Evolutionary conservation across 2,113 vertebrate genomes (phyloP).

Genomic region (Pithys albifrons): DNA sequence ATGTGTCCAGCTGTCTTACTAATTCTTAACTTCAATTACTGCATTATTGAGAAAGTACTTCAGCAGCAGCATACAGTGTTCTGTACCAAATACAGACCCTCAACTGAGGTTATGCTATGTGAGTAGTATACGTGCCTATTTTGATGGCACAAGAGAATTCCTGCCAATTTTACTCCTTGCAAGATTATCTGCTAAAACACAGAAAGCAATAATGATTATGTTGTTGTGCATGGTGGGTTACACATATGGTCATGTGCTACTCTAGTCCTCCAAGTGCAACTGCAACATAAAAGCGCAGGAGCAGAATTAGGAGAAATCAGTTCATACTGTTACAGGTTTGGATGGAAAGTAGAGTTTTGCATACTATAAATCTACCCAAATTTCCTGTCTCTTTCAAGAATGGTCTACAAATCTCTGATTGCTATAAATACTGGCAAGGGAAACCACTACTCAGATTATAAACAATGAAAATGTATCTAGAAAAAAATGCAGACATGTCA

Average conservation of each 20-base stretch:
- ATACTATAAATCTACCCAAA: neutral
- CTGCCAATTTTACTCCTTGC: neutral
- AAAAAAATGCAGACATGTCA: neutral
- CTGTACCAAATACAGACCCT: neutral
- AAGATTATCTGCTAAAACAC: neutral
- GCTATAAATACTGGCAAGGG: neutral
- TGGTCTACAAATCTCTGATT: neutral
- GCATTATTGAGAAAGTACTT: neutral
- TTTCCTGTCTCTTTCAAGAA: conserved; percentile 11
- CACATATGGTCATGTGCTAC: neutral
- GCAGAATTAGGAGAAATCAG: neutral
- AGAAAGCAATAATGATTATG: neutral
- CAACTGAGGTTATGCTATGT: neutral
- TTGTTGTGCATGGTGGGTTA: neutral
- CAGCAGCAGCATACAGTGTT: neutral
- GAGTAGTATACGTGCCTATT: neutral
- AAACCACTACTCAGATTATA: neutral
- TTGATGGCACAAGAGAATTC: neutral
- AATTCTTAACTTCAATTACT: neutral
- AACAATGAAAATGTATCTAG: neutral
- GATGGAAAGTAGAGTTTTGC: neutral
- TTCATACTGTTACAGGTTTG: neutral
- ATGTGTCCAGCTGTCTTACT: neutral
- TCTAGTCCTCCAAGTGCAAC: neutral
- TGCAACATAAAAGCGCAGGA: neutral